These are phyloP conservation scores for Sinocyclocheilus anophthalmus DNA, from an alignment of 2,113 vertebrate genomes.

Conservation along the genomic window DNA sequence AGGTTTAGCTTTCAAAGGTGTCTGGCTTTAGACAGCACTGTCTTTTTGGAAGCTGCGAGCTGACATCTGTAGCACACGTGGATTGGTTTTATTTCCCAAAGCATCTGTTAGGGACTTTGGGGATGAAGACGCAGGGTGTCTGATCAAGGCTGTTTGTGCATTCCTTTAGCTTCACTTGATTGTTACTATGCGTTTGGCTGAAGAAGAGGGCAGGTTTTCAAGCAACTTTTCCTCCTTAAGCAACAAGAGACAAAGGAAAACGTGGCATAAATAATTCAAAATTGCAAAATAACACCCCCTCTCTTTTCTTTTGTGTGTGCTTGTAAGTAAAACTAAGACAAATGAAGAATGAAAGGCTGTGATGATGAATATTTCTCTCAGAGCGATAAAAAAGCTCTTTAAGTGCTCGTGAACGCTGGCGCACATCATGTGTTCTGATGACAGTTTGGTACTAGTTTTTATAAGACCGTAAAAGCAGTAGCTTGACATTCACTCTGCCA, in stretches of 20 bases:
- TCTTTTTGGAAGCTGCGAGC: conserved; percentile 4
- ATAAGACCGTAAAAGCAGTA: conserved; percentile 37
- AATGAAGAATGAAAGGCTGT: conserved; percentile 50
- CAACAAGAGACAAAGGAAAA: conserved; percentile 49
- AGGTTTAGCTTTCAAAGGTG: background rate
- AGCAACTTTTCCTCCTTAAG: conserved; percentile 52
- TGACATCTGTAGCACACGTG: conserved; percentile 29
- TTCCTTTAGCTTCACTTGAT: conserved; percentile 20
- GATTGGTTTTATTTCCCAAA: conserved; percentile 16
- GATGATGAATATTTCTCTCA: conserved; percentile 51
- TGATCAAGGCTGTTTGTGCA: conserved; percentile 38
- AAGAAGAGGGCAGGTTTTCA: conserved; percentile 30
- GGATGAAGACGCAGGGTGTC: background rate
- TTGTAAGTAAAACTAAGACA: conserved; percentile 48
- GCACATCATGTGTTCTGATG: conserved; percentile 24
- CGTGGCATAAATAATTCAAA: conserved; percentile 73
- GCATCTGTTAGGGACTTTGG: conserved; percentile 29
- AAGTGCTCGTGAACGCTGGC: conserved; percentile 33
- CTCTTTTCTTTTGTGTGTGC: conserved; percentile 21
- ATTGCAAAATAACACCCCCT: conserved; percentile 62
- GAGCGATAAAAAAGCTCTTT: conserved; percentile 45
- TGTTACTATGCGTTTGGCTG: conserved; percentile 35
- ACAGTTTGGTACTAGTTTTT: conserved; percentile 36
- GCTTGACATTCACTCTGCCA: conserved; percentile 22
- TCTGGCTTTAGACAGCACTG: background rate